A percentile compares a stretch with the other conserved stretches of the same genome.
phyloP scores from a whole-genome alignment of 2,888 invertebrate genomes.

The Acleris laterana region DNA sequence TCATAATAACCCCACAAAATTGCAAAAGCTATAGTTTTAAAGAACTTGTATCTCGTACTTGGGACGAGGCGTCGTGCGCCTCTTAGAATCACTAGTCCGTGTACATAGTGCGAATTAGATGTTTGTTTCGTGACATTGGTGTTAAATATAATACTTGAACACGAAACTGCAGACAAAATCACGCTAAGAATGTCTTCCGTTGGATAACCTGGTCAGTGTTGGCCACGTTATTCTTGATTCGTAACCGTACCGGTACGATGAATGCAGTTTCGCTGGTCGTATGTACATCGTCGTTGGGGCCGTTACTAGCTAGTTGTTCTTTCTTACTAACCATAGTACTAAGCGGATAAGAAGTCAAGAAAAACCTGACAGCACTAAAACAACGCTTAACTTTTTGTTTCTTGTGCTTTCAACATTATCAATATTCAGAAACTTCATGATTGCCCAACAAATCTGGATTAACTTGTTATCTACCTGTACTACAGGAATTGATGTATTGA shows the following conservation, averaged over 20 bases:
- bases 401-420: too few species aligned
- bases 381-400: too few species aligned
- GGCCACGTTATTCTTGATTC: conserved; percentile 31
- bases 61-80: neutral
- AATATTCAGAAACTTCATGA: too few species aligned
- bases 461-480: too few species aligned
- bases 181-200: conserved; percentile 37
- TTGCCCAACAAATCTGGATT: too few species aligned
- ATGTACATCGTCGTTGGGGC: neutral
- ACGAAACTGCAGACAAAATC: conserved; percentile 38
- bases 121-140: conserved; percentile 29
- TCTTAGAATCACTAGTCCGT: conserved; percentile 10
- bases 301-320: neutral
- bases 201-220: conserved; percentile 17
- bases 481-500: too few species aligned
- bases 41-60: neutral
- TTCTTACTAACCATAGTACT: neutral
- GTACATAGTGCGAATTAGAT: conserved; percentile 25
- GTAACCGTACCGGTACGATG: conserved; percentile 34
- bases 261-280: conserved; percentile 34
- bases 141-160: conserved; percentile 30
- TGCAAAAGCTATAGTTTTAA: neutral
- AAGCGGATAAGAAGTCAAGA: neutral
- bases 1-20: too few species aligned
- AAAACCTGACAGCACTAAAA: too few species aligned